Percentiles rank a stretch among this genome's conserved stretches.
Conservation (phyloP, 2,797 vertebrate genomes). For the Enteromius treurensis region DNA sequence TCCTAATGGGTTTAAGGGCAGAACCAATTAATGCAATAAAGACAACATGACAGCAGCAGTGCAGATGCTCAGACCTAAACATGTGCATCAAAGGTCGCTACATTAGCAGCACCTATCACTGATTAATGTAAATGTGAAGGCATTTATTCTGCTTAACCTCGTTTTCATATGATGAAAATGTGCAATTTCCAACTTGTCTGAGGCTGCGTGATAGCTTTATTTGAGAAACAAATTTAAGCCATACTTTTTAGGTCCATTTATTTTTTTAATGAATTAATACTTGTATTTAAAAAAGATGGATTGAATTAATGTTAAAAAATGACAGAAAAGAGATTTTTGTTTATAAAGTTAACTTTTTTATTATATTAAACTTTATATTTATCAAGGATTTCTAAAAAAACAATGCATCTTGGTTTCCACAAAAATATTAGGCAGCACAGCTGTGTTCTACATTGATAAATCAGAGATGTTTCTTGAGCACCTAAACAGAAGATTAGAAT, state of each 20-base stretch:
- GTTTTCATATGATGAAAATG: neutral
- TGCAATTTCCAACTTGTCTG: neutral
- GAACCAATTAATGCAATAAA: slow-evolving; percentile 42
- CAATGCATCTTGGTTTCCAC: neutral
- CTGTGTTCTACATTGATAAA: neutral
- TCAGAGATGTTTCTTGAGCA: neutral
- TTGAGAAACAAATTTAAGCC: neutral
- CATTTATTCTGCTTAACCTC: neutral
- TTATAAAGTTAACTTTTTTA: neutral
- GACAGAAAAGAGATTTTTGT: neutral
- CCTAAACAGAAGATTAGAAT: neutral
- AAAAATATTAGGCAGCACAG: neutral
- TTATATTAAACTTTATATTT: neutral
- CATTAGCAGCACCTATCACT: neutral
- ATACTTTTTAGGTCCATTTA: neutral
- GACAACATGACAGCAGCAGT: slow-evolving; percentile 52
- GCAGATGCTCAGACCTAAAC: slow-evolving; percentile 34
- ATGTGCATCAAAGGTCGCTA: neutral
- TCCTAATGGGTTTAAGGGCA: slow-evolving; percentile 53
- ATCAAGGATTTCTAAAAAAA: neutral
- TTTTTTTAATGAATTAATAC: neutral
- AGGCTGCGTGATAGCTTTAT: neutral
- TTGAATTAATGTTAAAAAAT: neutral
- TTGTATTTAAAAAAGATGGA: neutral
- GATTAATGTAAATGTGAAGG: neutral